phyloP scores from a whole-genome alignment of 2,113 vertebrate species.

The Engraulis encrasicolus region DNA sequence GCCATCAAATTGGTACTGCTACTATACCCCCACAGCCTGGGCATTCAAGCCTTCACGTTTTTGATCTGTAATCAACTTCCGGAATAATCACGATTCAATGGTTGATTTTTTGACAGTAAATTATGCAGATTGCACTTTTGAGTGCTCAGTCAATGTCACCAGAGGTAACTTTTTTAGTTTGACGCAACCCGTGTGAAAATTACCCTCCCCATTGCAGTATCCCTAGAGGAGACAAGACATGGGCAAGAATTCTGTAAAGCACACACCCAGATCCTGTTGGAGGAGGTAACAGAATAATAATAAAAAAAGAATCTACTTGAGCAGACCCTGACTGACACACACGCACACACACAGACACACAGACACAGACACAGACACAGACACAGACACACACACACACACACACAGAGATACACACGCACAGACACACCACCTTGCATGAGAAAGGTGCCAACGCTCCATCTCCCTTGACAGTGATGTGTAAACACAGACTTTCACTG shows the following conservation, averaged over 20 bases:
- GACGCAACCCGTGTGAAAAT: not conserved
- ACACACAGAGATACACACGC: too few species aligned
- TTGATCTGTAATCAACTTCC: too few species aligned
- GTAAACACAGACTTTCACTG: not conserved
- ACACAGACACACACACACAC: not conserved
- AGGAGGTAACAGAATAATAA: not conserved
- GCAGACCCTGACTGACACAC: too few species aligned
- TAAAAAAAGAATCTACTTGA: too few species aligned
- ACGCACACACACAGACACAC: too few species aligned
- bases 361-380: too few species aligned
- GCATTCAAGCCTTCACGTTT: too few species aligned
- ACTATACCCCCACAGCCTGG: too few species aligned
- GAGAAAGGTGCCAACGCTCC: not conserved
- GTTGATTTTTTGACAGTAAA: not conserved
- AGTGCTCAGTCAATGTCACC: not conserved
- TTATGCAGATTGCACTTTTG: not conserved
- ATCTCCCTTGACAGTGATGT: not conserved
- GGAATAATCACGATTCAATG: not conserved
- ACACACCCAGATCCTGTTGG: not conserved
- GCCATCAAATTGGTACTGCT: too few species aligned
- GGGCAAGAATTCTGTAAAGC: not conserved
- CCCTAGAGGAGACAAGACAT: not conserved
- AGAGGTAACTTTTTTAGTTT: not conserved
- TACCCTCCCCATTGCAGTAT: not conserved
- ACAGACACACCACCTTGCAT: not conserved